phyloP scores from a whole-genome alignment of 2,797 vertebrate genomes.

The Crax fasciolata region DNA sequence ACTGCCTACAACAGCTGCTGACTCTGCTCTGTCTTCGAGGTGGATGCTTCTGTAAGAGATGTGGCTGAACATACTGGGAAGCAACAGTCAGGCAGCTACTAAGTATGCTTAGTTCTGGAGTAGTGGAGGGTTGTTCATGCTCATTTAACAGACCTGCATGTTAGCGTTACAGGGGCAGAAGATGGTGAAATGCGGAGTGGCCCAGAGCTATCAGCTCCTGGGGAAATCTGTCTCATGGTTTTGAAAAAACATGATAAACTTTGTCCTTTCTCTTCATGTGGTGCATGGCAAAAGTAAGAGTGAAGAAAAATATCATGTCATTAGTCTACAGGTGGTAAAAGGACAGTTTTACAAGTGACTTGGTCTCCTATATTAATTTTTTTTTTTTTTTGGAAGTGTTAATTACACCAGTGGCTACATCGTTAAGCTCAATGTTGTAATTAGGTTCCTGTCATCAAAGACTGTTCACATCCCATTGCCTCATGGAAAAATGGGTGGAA shows the following conservation, averaged over 20 bases:
- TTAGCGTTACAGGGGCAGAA: neutral
- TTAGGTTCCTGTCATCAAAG: neutral
- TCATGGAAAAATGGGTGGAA: fast-evolving
- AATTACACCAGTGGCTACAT: neutral
- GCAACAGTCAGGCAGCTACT: neutral
- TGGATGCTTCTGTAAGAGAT: neutral
- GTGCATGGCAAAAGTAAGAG: neutral
- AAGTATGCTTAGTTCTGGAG: neutral
- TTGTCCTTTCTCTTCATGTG: neutral
- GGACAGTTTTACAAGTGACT: neutral
- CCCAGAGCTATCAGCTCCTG: neutral
- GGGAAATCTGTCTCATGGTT: neutral
- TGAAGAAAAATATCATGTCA: neutral
- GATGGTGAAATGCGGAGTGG: neutral
- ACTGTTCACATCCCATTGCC: fast-evolving
- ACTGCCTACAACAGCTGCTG: neutral
- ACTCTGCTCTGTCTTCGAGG: neutral
- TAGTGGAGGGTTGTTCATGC: too few species aligned
- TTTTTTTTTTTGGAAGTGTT: too few species aligned
- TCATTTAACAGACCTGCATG: neutral
- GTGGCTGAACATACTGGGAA: neutral
- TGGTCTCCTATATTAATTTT: neutral
- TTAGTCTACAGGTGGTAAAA: neutral
- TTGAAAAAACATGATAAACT: neutral
- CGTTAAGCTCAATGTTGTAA: neutral